Conservation (phyloP, 2,888 invertebrate species). For the Cephonodes hylas region DNA sequence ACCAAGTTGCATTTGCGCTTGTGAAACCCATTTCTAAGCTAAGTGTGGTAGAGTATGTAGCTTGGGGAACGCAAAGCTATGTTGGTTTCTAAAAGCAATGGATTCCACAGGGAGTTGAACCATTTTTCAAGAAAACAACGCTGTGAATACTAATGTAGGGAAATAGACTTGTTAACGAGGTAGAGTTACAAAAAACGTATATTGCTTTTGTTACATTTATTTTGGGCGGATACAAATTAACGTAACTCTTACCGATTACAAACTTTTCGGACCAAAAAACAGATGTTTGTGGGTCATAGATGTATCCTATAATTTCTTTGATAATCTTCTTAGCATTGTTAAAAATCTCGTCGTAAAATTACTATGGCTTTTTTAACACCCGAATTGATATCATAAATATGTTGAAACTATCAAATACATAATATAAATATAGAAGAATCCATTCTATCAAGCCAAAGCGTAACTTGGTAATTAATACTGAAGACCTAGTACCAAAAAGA, state of each 20-base stretch:
- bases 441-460: too few species aligned
- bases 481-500: too few species aligned
- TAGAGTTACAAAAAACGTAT: not conserved
- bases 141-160: constrained; percentile 52
- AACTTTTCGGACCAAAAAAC: too few species aligned
- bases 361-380: too few species aligned
- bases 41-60: constrained; percentile 15
- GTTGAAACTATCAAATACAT: too few species aligned
- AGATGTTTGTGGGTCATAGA: too few species aligned
- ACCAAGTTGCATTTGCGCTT: constrained; percentile 16
- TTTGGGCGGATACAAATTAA: not conserved
- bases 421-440: too few species aligned
- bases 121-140: constrained; percentile 63
- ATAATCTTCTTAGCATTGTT: too few species aligned
- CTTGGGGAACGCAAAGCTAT: constrained; percentile 21
- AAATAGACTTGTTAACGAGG: constrained; percentile 38
- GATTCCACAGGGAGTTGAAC: constrained; percentile 48
- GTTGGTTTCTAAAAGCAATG: constrained; percentile 40
- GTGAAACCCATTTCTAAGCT: constrained; percentile 19
- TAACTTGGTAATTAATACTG: too few species aligned
- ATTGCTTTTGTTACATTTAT: constrained; percentile 10
- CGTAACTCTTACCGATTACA: not conserved
- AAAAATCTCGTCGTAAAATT: too few species aligned
- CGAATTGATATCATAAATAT: too few species aligned
- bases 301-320: too few species aligned